Conservation (phyloP, 2,113 vertebrate species). For the Catharus minimus region DNA sequence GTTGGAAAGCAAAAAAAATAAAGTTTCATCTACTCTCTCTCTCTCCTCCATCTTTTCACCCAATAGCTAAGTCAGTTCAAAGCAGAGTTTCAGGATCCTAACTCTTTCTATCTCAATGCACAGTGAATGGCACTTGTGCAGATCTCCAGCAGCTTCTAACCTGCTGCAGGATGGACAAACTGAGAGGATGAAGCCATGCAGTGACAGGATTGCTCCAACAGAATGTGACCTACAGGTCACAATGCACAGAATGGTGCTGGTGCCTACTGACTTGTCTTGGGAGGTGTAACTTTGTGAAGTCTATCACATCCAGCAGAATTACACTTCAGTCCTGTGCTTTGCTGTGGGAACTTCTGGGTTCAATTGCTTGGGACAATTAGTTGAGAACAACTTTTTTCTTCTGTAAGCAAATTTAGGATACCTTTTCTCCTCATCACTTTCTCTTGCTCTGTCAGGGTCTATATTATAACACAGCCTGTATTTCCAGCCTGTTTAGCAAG, state of each 20-base stretch:
- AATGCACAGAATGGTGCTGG: background rate
- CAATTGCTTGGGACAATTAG: background rate
- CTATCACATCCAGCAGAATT: background rate
- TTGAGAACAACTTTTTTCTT: background rate
- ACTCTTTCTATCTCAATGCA: background rate
- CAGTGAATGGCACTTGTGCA: background rate
- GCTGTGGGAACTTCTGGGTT: background rate
- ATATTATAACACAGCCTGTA: background rate
- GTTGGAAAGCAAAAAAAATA: background rate
- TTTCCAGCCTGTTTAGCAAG: background rate
- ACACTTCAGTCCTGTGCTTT: background rate
- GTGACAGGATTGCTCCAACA: background rate
- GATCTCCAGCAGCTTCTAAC: background rate
- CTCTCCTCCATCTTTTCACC: background rate
- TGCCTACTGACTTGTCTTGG: background rate
- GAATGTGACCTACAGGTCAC: accelerated
- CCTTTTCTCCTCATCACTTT: background rate
- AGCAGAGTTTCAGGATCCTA: background rate
- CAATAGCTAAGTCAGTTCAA: background rate
- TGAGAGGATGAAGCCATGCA: background rate
- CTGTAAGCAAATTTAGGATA: background rate
- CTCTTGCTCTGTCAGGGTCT: background rate
- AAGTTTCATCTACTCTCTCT: background rate
- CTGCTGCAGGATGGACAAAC: background rate
- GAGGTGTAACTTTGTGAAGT: background rate